These are phyloP conservation scores for Scyliorhinus canicula DNA, from an alignment of 2,797 vertebrate species.

Conservation along the genomic window DNA sequence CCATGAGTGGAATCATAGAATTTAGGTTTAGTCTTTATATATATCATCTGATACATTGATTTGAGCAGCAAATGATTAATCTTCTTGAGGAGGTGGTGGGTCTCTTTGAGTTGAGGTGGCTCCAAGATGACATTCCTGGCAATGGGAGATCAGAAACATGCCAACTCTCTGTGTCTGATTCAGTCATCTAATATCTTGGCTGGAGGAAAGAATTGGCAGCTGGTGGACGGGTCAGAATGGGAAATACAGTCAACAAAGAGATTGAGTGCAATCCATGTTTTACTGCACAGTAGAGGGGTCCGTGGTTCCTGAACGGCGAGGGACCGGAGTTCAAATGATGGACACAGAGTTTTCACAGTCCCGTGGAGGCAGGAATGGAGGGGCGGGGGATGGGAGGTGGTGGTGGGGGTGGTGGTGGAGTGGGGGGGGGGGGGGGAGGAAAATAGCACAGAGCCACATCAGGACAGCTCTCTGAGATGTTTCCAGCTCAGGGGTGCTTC, in stretches of 20 bases:
- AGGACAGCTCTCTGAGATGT: neutral
- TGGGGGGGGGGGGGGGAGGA: neutral
- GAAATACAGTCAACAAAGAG: neutral
- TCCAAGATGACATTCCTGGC: slow-evolving; percentile 1
- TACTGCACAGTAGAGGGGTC: neutral
- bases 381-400: no score
- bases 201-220: neutral
- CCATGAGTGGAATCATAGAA: neutral
- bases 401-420: no score
- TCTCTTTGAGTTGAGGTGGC: neutral
- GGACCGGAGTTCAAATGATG: neutral
- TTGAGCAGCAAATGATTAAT: neutral
- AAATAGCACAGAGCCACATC: neutral
- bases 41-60: neutral
- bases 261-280: neutral
- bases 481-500: no score
- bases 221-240: neutral
- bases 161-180: neutral
- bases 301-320: neutral
- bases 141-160: neutral
- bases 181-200: neutral
- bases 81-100: neutral
- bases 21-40: neutral
- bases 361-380: neutral
- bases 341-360: neutral